phyloP scores from a whole-genome alignment of 92 coral and sea anemone species.

The Porites divaricata region DNA sequence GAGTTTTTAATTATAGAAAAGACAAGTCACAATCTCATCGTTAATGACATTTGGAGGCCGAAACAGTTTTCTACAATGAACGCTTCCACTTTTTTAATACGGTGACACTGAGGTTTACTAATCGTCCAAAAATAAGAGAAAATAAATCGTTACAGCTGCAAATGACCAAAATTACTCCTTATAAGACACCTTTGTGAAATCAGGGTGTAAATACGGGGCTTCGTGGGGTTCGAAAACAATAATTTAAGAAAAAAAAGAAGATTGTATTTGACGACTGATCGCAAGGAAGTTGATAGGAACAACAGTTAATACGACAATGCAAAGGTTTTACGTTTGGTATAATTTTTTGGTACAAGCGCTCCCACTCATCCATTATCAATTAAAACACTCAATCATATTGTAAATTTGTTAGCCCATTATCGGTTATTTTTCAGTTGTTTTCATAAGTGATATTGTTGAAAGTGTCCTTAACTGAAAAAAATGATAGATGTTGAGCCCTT shows the following conservation, averaged over 20 bases:
- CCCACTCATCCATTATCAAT: slow-evolving; percentile 3
- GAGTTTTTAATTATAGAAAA: slow-evolving; percentile 12
- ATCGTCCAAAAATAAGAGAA: slow-evolving; percentile 1
- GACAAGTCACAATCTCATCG: not conserved
- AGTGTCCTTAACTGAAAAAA: slow-evolving; percentile 18
- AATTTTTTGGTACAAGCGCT: not conserved
- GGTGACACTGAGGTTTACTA: not conserved
- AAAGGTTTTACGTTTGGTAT: slow-evolving; percentile 8
- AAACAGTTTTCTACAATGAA: not conserved
- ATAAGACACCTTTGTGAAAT: not conserved
- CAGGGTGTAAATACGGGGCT: not conserved
- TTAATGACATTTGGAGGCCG: not conserved
- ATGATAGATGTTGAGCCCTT: not conserved
- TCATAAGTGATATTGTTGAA: slow-evolving; percentile 1
- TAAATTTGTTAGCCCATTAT: slow-evolving; percentile 32
- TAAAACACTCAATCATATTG: slow-evolving; percentile 5
- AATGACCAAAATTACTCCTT: not conserved
- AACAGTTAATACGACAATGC: not conserved
- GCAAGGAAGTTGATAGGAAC: not conserved
- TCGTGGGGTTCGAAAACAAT: too few relatives aligned
- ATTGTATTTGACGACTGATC: not conserved
- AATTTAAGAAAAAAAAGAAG: not conserved
- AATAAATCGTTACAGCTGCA: slow-evolving; percentile 18
- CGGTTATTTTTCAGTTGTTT: slow-evolving; percentile 20
- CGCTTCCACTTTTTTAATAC: not conserved